Evolutionary conservation across 2,113 vertebrate species (phyloP).

Genomic region (Benitochromis conjunctus): DNA sequence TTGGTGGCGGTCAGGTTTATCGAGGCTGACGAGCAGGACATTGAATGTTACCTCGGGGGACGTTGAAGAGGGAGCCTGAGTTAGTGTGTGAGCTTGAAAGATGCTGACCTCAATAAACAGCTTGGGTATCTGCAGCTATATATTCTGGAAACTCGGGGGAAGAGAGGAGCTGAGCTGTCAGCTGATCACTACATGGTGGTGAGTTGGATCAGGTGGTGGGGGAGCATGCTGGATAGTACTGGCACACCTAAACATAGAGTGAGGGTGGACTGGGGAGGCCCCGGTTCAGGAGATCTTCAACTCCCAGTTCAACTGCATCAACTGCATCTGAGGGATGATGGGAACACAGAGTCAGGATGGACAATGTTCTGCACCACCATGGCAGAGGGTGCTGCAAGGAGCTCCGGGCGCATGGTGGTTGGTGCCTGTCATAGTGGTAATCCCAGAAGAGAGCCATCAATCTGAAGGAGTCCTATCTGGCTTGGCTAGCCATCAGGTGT

Average conservation of each 20-base stretch:
- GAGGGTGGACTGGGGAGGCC: background rate
- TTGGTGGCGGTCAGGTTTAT: background rate
- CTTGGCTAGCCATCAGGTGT: background rate
- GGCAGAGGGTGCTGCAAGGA: rapidly evolving
- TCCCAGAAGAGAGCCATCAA: background rate
- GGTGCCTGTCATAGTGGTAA: background rate
- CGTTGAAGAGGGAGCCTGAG: background rate
- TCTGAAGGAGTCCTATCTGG: background rate
- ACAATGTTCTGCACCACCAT: background rate
- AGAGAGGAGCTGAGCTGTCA: background rate
- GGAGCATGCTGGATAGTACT: background rate
- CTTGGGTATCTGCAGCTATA: background rate
- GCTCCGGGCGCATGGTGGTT: background rate
- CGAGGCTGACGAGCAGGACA: background rate
- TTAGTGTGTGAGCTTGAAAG: background rate
- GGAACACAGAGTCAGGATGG: background rate
- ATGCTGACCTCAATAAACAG: background rate
- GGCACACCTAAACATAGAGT: background rate
- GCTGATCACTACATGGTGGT: background rate
- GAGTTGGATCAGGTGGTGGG: background rate
- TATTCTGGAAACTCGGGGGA: background rate
- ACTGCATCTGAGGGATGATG: background rate
- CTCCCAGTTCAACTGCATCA: background rate
- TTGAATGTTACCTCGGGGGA: background rate
- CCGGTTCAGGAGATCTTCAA: background rate